These are phyloP conservation scores for Bathynomus jamesi DNA, from an alignment of 1,140 invertebrate genomes.

Conservation along the genomic window DNA sequence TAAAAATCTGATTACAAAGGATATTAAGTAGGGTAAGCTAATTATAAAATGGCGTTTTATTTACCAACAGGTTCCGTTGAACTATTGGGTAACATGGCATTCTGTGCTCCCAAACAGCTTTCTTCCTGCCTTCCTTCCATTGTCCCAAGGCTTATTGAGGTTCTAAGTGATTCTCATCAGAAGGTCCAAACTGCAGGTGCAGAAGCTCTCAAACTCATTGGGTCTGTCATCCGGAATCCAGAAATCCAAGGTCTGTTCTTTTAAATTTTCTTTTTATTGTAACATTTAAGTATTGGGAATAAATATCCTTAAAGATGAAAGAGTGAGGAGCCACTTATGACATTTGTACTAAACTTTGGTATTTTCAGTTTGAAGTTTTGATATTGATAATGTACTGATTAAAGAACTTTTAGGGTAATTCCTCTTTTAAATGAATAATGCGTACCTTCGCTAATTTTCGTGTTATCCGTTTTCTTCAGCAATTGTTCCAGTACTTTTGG, in stretches of 20 bases:
- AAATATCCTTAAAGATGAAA: too few species aligned
- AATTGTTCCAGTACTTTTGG: conserved; percentile 81
- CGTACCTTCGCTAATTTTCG: not conserved
- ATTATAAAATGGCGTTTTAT: too few species aligned
- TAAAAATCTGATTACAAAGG: too few species aligned
- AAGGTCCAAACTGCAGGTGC: conserved; percentile 96
- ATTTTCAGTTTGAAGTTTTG: too few species aligned
- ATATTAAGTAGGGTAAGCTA: not conserved
- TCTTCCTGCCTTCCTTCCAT: conserved; percentile 96
- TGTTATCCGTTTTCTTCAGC: conserved; percentile 47
- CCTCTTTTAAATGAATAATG: not conserved
- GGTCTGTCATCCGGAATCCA: conserved; percentile 94
- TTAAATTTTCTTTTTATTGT: too few species aligned
- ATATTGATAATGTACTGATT: too few species aligned
- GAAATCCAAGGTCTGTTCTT: conserved; percentile 61
- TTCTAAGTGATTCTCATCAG: conserved; percentile 92
- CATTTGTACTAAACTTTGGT: too few species aligned
- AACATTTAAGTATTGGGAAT: too few species aligned
- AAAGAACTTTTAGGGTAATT: not conserved
- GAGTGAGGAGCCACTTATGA: too few species aligned
- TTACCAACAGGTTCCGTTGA: conserved; percentile 73
- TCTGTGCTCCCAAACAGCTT: conserved; percentile 95
- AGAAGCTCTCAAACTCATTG: conserved; percentile 91
- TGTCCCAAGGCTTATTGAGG: conserved; percentile 96
- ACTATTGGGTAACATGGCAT: conserved; percentile 92